Base-by-base conservation (phyloP, 2,888 invertebrate genomes). In the Helicoverpa assulta region DNA sequence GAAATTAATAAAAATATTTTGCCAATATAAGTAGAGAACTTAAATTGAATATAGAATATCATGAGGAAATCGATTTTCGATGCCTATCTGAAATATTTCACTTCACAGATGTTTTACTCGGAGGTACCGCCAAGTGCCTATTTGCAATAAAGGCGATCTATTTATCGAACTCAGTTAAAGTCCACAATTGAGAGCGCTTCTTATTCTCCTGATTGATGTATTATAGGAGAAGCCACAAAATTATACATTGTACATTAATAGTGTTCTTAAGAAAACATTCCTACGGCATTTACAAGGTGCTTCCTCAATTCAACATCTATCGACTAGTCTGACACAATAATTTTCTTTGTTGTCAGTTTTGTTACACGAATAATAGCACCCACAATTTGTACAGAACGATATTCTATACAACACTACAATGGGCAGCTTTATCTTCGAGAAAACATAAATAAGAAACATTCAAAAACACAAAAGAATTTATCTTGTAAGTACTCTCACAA, bases 321-420 rank as follows among this genome's bases (percentile, higher is more conserved):
- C 54, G 82, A 73, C 71, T 83, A 74, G 79, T 72, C 74, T 69
- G 80, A 82, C 80, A 91, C 91, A 92, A 90, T 89, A 86, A 86
- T 83, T 81, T 82, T 85, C 90, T 90, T 91, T 91, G 92, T 92
- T 90, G 89, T 89, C 88, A 86, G 91, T 91, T 91, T 92, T 90
- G 89, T 89, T 88, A 86, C 85, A 84, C 86, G 85, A 90, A 90
- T 92, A 92, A 92, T 90, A 87, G 88, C 86, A 74, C 72, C 77
- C 85, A 87, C 88, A 85, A 86, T 86, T 85, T 86, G 88, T 86
- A 88, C 88, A 89, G 91, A 90, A 90, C 88, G 86, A 84, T 56
- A 82, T 86, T 87, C 84, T 82, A 85, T 85, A 82, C 83, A 81
- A 83, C 82, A 82, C 76, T 83, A 92, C 91, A 91, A 92, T 88